A percentile compares a stretch with the other conserved stretches of the same genome.
Conservation (phyloP, 1,140 invertebrate species). For the Stegodyphus dumicola region DNA sequence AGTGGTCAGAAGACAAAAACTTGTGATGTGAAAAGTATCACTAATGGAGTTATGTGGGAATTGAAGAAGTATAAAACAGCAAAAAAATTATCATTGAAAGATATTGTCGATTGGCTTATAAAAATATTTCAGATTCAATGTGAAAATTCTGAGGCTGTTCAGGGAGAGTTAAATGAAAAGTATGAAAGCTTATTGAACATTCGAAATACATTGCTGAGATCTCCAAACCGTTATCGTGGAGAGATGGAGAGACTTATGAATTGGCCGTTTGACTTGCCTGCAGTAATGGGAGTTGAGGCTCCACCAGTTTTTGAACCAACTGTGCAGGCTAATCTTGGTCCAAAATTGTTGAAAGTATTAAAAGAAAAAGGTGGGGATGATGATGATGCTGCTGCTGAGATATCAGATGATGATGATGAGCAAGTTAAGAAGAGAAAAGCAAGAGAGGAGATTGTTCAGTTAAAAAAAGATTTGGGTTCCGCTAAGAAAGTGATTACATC, state of each 20-base stretch:
- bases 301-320: conserved; percentile 42
- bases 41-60: conserved; percentile 55
- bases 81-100: conserved; percentile 40
- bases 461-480: conserved; percentile 45
- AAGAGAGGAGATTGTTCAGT: conserved; percentile 48
- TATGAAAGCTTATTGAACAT: conserved; percentile 25
- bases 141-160: conserved; percentile 53
- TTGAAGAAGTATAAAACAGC: conserved; percentile 49
- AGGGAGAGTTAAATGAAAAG: conserved; percentile 44
- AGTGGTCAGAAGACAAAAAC: conserved; percentile 45
- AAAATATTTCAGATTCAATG: conserved; percentile 51
- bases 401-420: conserved; percentile 55
- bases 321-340: conserved; percentile 45
- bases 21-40: conserved; percentile 47
- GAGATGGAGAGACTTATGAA: conserved; percentile 51
- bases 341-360: conserved; percentile 53
- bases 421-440: conserved; percentile 47
- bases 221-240: conserved; percentile 39
- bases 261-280: conserved; percentile 44
- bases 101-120: conserved; percentile 48
- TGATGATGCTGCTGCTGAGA: conserved; percentile 40
- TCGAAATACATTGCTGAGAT: conserved; percentile 19
- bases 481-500: conserved; percentile 41
- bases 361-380: conserved; percentile 59
- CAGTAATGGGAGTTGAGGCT: conserved; percentile 40